These are phyloP conservation scores for Drosophila nr. fundita DNA, from an alignment of 2,888 invertebrate species.

Conservation along the genomic window DNA sequence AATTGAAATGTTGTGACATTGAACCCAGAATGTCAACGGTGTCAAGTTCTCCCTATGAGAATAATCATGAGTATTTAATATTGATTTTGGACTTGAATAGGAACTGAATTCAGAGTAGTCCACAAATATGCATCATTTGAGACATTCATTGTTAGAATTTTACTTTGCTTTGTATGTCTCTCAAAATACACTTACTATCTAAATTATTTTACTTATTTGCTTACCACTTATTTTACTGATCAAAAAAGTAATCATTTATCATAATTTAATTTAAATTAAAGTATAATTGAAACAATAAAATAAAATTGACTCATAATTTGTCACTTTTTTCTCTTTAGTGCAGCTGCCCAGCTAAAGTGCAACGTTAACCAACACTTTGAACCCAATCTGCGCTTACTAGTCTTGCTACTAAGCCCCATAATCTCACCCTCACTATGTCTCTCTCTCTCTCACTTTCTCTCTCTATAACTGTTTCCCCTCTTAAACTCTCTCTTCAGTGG, in stretches of 20 bases:
- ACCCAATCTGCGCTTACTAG: not conserved
- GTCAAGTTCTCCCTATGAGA: not conserved
- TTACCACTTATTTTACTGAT: too few species aligned
- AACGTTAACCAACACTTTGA: constrained; percentile 15
- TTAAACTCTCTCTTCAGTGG: constrained; percentile 24
- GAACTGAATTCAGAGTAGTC: not conserved
- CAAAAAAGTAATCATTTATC: not conserved
- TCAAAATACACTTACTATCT: not conserved
- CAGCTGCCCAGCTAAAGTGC: not conserved
- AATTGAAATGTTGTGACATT: not conserved
- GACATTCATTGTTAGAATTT: not conserved
- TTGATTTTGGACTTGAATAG: not conserved
- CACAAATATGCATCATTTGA: not conserved
- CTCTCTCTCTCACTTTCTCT: not conserved
- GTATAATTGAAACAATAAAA: not conserved
- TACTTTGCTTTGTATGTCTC: too few species aligned
- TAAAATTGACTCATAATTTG: not conserved
- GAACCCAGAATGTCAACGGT: not conserved
- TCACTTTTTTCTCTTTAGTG: not conserved
- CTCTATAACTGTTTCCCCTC: not conserved
- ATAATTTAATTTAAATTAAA: not conserved
- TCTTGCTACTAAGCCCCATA: constrained; percentile 9
- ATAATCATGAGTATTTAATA: not conserved
- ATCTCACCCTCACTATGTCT: not conserved
- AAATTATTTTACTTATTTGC: too few species aligned